phyloP scores from a whole-genome alignment of 2,888 invertebrate genomes.

The Gryllus longicercus region DNA sequence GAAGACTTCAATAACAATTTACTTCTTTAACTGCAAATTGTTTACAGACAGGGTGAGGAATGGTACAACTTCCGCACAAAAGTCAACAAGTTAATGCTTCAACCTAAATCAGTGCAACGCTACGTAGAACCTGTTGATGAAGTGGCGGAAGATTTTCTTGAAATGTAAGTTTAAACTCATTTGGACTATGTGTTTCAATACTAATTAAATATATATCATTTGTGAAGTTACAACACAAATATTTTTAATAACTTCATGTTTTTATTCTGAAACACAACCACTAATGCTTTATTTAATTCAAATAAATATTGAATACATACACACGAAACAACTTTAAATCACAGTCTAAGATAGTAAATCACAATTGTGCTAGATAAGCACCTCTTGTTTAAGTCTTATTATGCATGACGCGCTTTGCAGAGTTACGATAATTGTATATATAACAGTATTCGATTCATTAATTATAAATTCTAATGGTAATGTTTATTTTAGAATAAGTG shows the following conservation, averaged over 20 bases:
- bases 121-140: conserved; percentile 53
- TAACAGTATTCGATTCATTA: too few relatives aligned
- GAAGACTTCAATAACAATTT: background rate
- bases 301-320: background rate
- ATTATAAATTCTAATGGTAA: background rate
- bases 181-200: too few relatives aligned
- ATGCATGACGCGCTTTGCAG: too few relatives aligned
- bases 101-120: conserved; percentile 56
- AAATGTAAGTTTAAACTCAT: conserved; percentile 29
- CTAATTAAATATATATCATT: too few relatives aligned
- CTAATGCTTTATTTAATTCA: too few relatives aligned
- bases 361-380: too few relatives aligned
- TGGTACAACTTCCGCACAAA: conserved; percentile 65
- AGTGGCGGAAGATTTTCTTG: conserved; percentile 45
- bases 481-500: conserved; percentile 45
- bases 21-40: background rate
- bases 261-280: too few relatives aligned
- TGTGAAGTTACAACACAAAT: too few relatives aligned
- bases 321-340: background rate
- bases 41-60: conserved; percentile 56
- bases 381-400: too few relatives aligned
- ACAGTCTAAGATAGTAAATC: too few relatives aligned
- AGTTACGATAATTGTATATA: too few relatives aligned
- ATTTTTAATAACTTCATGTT: too few relatives aligned
- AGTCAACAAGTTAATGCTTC: conserved; percentile 64